Conservation (phyloP, 2,797 vertebrate species). For the Alauda arvensis region DNA sequence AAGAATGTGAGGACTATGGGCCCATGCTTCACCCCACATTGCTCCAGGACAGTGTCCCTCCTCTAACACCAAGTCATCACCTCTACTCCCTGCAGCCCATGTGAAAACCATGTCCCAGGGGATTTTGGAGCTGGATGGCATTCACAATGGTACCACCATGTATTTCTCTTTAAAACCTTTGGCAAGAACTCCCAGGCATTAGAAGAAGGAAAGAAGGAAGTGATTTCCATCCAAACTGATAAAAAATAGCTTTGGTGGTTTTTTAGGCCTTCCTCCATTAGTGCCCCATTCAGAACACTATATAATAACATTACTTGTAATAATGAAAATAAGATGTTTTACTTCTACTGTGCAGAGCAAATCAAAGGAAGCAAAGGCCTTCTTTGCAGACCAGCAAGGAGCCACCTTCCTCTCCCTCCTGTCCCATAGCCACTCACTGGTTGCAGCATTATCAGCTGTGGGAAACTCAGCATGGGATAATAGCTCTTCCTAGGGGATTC, state of each 20-base stretch:
- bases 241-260: background rate
- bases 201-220: background rate
- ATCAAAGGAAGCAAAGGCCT: background rate
- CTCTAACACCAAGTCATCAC: background rate
- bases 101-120: background rate
- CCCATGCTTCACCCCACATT: accelerated
- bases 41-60: background rate
- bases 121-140: background rate
- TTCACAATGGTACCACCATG: background rate
- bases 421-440: background rate
- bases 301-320: background rate
- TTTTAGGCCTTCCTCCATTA: background rate
- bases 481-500: background rate
- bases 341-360: background rate
- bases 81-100: background rate
- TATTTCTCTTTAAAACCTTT: background rate
- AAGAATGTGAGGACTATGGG: accelerated
- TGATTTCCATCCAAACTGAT: background rate
- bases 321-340: background rate
- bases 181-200: background rate
- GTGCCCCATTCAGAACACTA: background rate
- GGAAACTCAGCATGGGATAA: background rate
- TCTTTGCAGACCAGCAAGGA: background rate
- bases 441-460: background rate
- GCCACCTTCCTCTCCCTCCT: background rate